Evolutionary conservation across 2,888 invertebrate species (phyloP), one percentile per base, ranked within the genome.

Genomic region (Ectemnius cavifrons): DNA sequence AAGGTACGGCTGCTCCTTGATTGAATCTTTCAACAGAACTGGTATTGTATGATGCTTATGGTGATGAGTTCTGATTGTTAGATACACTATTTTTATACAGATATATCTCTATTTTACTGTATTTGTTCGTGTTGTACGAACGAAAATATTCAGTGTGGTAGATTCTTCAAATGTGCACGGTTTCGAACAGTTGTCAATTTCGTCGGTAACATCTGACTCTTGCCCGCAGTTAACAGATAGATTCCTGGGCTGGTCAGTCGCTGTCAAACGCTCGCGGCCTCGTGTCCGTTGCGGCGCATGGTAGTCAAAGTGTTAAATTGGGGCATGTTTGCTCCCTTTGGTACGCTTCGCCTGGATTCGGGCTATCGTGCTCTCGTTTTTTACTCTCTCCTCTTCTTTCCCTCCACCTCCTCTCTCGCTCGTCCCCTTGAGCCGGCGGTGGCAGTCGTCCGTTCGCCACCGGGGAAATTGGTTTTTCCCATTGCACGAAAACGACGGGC

Each of bases 381-480:
- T 75, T 71, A 65, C 71, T 75, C 72, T 62, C 64, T 14, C n/a
- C 63, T 56, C 66, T 63, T 63, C 27, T 23, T 56, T 52, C 59
- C 68, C 59, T 73, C 67, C 61, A 6, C 0, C 20, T 27, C 2
- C 27, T 37, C 66, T 4, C 27, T 46, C 47, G 56, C 61, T 37
- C 45, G 23, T 27, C 28, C 52, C 47, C 67, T 67, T 73, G 37
- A 37, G 37, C 37, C 37, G 11, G 37, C 8, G 37, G 11, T 11
- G 37, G 65, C 37, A 67, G 66, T 64, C 76, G 59, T 67, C 71
- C 77, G 74, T 72, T 77, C 81, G 81, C 80, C 83, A 81, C 81
- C 69, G 63, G 80, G 81, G 81, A 83, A 83, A 83, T 81, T 83
- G 83, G 80, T 83, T 83, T 83, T 83, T 81, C 81, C 77, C 77